Percentiles rank a stretch among this genome's conserved stretches.
phyloP scores from a whole-genome alignment of 1,140 invertebrate genomes.

The Macrostomum lignano region DNA sequence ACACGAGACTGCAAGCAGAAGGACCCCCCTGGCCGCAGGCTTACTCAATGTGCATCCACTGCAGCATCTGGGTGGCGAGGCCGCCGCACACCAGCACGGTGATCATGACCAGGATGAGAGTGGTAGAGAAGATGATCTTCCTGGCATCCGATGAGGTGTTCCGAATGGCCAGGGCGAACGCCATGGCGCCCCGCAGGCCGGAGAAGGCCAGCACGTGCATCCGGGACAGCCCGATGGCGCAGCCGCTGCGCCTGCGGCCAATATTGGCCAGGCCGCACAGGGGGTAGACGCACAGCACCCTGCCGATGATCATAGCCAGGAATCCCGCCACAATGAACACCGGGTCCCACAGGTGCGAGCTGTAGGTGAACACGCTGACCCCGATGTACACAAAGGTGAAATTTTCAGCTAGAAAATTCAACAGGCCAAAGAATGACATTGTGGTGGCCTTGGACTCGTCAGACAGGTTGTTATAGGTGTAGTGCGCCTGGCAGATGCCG shows the following conservation, averaged over 20 bases:
- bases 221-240: too few relatives aligned
- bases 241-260: too few relatives aligned
- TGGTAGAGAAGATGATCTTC: conserved; percentile 74
- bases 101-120: conserved; percentile 70
- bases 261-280: conserved; percentile 72
- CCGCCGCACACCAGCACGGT: conserved; percentile 83
- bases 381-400: conserved; percentile 98
- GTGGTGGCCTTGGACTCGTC: conserved; percentile 52
- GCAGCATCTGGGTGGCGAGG: conserved; percentile 55
- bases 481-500: conserved; percentile 87
- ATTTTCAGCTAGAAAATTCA: conserved; percentile 87
- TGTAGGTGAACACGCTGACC: conserved; percentile 88
- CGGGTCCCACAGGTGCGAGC: conserved; percentile 64
- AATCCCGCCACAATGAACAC: conserved; percentile 69
- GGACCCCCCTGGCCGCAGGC: too few relatives aligned
- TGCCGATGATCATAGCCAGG: conserved; percentile 54
- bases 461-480: conserved; percentile 88
- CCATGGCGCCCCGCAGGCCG: conserved; percentile 75
- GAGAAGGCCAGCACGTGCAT: conserved; percentile 97
- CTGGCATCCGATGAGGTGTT: conserved; percentile 64
- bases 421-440: conserved; percentile 62
- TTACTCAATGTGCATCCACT: conserved; percentile 41
- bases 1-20: too few relatives aligned
- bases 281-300: conserved; percentile 75
- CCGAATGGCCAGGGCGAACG: conserved; percentile 74